Evolutionary conservation across 2,797 vertebrate genomes (phyloP).

Genomic region (Furcifer pardalis): DNA sequence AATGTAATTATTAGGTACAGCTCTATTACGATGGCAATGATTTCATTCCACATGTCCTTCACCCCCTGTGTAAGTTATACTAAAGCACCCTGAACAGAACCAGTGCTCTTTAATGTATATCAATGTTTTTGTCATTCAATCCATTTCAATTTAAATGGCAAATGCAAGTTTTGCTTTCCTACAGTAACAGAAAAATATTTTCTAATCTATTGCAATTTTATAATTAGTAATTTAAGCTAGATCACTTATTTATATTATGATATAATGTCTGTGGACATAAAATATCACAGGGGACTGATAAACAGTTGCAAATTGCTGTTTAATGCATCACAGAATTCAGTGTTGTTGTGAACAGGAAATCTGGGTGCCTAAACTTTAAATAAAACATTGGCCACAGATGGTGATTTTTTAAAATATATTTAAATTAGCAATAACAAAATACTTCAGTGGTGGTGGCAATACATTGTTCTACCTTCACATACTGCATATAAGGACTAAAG

Average conservation of each 20-base stretch:
- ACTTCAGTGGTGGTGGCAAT: not conserved
- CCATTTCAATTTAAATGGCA: not conserved
- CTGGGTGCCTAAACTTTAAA: not conserved
- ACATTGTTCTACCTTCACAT: too few relatives aligned
- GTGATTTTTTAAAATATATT: not conserved
- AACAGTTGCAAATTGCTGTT: not conserved
- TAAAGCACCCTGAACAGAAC: constrained; percentile 43
- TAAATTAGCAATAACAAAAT: not conserved
- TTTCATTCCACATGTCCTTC: too few relatives aligned
- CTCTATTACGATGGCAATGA: too few relatives aligned
- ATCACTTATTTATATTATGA: not conserved
- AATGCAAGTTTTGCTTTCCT: not conserved
- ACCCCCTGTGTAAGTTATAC: not conserved
- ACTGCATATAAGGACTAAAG: not conserved
- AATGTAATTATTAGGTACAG: constrained; percentile 24
- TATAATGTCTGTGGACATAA: not conserved
- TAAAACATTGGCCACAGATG: not conserved
- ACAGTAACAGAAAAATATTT: not conserved
- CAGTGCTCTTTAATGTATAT: constrained; percentile 56
- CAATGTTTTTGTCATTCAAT: constrained; percentile 42
- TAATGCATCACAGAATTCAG: not conserved
- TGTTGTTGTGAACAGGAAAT: not conserved
- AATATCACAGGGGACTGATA: constrained; percentile 23
- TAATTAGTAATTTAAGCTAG: not conserved
- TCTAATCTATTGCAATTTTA: not conserved